Percentiles rank a stretch among this genome's conserved stretches.
Evolutionary conservation across 2,113 vertebrate species (phyloP).

Genomic region (Cinclus mexicanus): DNA sequence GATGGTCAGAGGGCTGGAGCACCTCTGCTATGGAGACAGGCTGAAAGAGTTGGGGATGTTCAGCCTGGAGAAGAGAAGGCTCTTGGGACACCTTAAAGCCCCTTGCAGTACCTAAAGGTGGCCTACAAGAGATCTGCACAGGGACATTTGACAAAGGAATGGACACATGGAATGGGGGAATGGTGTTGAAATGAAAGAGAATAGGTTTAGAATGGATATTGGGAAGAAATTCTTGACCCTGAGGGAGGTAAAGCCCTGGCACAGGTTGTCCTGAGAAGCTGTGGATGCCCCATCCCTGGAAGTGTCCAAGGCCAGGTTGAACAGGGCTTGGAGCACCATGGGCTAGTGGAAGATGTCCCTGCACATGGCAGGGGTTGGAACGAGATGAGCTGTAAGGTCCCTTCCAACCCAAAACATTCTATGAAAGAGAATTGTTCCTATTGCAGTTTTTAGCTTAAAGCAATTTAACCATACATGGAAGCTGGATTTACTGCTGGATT

Average conservation of each 20-base stretch:
- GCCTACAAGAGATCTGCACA: neutral
- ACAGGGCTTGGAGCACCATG: fast-evolving
- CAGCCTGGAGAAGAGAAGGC: neutral
- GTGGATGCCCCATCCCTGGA: neutral
- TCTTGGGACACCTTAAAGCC: neutral
- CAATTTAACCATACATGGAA: neutral
- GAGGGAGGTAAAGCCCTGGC: neutral
- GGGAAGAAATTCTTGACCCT: neutral
- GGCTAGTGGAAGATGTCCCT: fast-evolving
- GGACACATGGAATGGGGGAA: neutral
- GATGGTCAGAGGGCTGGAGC: neutral
- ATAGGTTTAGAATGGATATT: neutral
- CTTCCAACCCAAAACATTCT: neutral
- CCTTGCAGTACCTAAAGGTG: neutral
- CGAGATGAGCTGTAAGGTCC: neutral
- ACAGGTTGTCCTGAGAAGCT: neutral
- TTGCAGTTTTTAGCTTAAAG: neutral
- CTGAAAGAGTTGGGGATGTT: neutral
- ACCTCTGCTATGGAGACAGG: neutral
- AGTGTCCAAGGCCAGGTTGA: neutral
- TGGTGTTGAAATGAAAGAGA: neutral
- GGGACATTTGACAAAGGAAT: no score
- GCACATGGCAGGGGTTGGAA: neutral
- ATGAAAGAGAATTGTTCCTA: neutral
- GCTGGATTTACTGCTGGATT: neutral